These are phyloP conservation scores for Caenorhabditis remanei DNA, from an alignment of 1,140 invertebrate genomes.

Conservation along the genomic window DNA sequence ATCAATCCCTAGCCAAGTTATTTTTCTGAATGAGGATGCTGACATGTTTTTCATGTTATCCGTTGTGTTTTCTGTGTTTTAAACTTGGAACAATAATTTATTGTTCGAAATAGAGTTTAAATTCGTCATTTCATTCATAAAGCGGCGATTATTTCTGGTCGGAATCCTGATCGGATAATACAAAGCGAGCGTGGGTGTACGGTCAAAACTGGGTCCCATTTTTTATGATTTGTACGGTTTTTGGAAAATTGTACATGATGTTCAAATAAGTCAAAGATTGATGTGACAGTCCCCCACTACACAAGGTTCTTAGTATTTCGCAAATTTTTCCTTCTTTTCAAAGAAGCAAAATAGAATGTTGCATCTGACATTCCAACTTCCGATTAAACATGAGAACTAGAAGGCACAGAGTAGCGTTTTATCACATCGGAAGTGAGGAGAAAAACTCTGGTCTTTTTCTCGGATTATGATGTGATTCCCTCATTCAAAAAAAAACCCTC, in stretches of 20 bases:
- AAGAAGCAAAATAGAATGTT: too few relatives aligned
- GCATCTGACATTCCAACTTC: neutral
- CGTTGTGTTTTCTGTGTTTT: conserved; percentile 29
- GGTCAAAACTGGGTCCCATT: conserved; percentile 26
- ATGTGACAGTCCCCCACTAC: neutral
- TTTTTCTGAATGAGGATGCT: neutral
- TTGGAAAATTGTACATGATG: neutral
- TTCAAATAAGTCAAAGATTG: conserved; percentile 1
- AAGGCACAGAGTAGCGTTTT: conserved; percentile 21
- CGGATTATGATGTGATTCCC: conserved; percentile 27
- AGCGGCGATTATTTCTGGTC: conserved; percentile 34
- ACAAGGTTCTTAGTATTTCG: too few relatives aligned
- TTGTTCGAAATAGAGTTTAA: neutral
- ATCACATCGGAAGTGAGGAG: conserved; percentile 38
- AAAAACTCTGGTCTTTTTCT: neutral
- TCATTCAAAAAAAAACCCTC: neutral
- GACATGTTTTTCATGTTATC: conserved; percentile 17
- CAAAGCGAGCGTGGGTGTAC: neutral
- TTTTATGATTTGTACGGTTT: conserved; percentile 25
- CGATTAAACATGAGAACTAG: neutral
- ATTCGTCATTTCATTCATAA: conserved; percentile 29
- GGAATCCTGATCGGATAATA: conserved; percentile 9
- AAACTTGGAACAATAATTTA: conserved; percentile 11
- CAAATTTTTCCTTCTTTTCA: too few relatives aligned
- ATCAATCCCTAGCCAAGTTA: too few relatives aligned